Evolutionary conservation across 1,140 invertebrate species (phyloP).

Genomic region (Ladona fulva): DNA sequence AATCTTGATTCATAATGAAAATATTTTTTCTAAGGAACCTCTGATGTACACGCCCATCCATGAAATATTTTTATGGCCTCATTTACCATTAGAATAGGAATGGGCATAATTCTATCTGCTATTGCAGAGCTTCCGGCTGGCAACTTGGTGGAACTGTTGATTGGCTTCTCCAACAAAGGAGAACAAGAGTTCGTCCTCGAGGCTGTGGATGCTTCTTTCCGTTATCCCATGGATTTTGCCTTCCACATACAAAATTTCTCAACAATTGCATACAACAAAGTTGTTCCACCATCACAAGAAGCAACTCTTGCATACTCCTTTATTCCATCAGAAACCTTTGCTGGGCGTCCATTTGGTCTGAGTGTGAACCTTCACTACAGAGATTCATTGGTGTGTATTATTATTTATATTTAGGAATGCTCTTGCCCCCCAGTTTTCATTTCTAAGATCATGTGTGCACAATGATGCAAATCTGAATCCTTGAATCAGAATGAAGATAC

Average conservation of each 20-base stretch:
- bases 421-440: no score
- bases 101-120: no score
- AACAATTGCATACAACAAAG: conserved; percentile 74
- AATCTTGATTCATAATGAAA: neutral
- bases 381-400: conserved; percentile 56
- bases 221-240: conserved; percentile 96
- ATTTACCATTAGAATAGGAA: no score
- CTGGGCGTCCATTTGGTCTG: conserved; percentile 90
- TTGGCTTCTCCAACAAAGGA: conserved; percentile 94
- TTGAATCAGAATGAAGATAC: neutral
- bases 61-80: no score
- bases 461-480: neutral
- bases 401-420: neutral
- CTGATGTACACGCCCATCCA: conserved; percentile 16
- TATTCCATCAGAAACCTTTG: conserved; percentile 88
- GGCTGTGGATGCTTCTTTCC: conserved; percentile 91
- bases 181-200: conserved; percentile 84
- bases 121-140: conserved; percentile 83
- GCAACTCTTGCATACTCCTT: conserved; percentile 94
- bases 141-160: conserved; percentile 84
- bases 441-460: neutral
- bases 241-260: conserved; percentile 99
- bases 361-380: conserved; percentile 89
- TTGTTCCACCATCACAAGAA: conserved; percentile 85
- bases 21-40: conserved; percentile 25